These are phyloP conservation scores for Syrista parreyssii DNA, from an alignment of 2,888 invertebrate genomes.

Conservation along the genomic window DNA sequence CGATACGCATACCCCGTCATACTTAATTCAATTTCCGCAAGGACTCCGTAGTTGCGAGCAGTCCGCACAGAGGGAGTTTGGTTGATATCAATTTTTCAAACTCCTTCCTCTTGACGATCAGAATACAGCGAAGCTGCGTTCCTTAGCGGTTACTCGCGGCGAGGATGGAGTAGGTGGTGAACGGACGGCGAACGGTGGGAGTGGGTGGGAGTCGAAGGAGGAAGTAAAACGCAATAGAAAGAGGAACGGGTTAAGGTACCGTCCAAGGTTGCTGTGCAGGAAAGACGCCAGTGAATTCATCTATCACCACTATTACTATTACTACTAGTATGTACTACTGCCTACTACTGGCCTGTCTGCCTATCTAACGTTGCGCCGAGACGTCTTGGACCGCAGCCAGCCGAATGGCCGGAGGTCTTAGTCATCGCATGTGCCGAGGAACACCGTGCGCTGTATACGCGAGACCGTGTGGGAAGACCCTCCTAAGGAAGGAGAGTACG, in stretches of 20 bases:
- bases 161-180: not conserved
- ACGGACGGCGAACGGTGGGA: too few relatives aligned
- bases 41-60: not conserved
- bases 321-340: not conserved
- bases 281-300: not conserved
- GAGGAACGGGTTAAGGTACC: not conserved
- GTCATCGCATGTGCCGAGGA: not conserved
- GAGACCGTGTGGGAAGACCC: not conserved
- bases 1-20: not conserved
- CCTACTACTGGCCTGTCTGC: not conserved
- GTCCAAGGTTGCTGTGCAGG: conserved; percentile 6
- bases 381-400: conserved; percentile 5
- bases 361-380: not conserved
- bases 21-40: not conserved
- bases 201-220: not conserved
- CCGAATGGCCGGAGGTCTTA: not conserved
- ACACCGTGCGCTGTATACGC: not conserved
- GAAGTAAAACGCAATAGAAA: not conserved
- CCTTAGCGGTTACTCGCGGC: not conserved
- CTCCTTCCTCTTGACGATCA: not conserved
- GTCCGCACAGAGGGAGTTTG: not conserved
- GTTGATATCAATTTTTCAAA: not conserved
- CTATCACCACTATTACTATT: not conserved
- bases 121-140: not conserved
- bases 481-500: conserved; percentile 4